These are phyloP conservation scores for Diplogasteroides magnus DNA, from an alignment of 1,140 invertebrate genomes.

Conservation along the genomic window DNA sequence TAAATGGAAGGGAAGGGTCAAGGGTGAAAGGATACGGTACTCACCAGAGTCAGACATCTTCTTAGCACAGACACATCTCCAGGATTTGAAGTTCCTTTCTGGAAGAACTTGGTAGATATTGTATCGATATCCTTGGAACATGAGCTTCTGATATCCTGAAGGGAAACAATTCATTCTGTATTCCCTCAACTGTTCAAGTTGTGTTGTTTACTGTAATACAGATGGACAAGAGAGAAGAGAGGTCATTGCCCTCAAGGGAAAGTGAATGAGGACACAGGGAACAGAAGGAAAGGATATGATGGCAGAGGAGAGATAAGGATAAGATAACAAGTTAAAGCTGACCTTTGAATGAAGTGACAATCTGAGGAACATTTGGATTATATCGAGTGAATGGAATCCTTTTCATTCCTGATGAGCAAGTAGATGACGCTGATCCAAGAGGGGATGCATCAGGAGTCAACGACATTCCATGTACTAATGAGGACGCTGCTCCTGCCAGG, in stretches of 20 bases:
- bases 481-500: too few relatives aligned
- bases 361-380: constrained; percentile 28
- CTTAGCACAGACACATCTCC: constrained; percentile 31
- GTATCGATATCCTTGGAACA: constrained; percentile 29
- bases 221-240: too few relatives aligned
- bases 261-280: too few relatives aligned
- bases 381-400: constrained; percentile 15
- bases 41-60: constrained; percentile 27
- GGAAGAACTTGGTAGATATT: constrained; percentile 31
- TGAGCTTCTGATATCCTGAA: constrained; percentile 25
- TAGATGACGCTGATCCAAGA: not conserved
- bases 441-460: too few relatives aligned
- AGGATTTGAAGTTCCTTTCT: constrained; percentile 27
- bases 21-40: not conserved
- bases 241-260: too few relatives aligned
- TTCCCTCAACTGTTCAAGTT: too few relatives aligned
- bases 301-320: too few relatives aligned
- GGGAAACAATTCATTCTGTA: too few relatives aligned
- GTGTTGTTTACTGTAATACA: too few relatives aligned
- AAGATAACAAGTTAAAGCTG: not conserved
- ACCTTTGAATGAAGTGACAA: constrained; percentile 29
- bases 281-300: not conserved
- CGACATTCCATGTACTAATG: too few relatives aligned
- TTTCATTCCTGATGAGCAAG: not conserved
- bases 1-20: not conserved